Base-by-base conservation (phyloP, 2,888 invertebrate genomes). In the Caenorhabditis angaria region DNA sequence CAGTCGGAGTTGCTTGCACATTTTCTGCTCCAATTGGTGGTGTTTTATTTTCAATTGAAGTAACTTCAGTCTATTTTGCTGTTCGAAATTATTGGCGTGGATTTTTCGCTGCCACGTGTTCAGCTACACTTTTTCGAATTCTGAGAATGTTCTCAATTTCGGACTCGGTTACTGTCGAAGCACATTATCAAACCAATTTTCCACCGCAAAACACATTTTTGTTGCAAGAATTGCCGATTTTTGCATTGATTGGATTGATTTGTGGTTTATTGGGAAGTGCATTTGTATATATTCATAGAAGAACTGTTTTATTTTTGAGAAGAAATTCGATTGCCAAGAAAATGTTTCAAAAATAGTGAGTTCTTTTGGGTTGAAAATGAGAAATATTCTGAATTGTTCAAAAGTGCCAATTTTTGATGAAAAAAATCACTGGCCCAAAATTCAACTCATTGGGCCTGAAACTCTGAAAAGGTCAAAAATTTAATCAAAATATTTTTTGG, bases 61-160 rank as follows among this genome's bases (percentile, higher is more conserved):
- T 97, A 90, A 99, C 97, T 29, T 95, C 97, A 0, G 96, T 95
- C 0, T 97, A 97, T 89, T 99, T 99, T 89, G 97, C 97, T 8
- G 96, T 99, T 0, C 91, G 97, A 64, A 97, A 97, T 88, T 99
- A 99, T 53, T 99, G 97, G 97, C 90, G 97, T 41, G 97, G 96
- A 0, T 97, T 97, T 89, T 97, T 97, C 88, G 93, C 97, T 0
- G 96, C 97, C 0, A 96, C 96, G 29, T 96, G 95, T 89, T 95
- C 96, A 62, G 97, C 97, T 18, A 94, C 96, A 32, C 93, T 95
- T 87, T 97, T 97, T 84, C 91, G 97, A 0, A 90, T 97, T 18
- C 48, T 74, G 3, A 35, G 63, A 32, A 69, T 72, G 72, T 72
- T 72, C 28, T 65, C 65, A 0, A 61, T 65, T 1, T 72, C 72